A percentile compares a stretch with the other conserved stretches of the same genome.
These are phyloP conservation scores for Callocephalon fimbriatum DNA, from an alignment of 2,113 vertebrate species.

Conservation along the genomic window DNA sequence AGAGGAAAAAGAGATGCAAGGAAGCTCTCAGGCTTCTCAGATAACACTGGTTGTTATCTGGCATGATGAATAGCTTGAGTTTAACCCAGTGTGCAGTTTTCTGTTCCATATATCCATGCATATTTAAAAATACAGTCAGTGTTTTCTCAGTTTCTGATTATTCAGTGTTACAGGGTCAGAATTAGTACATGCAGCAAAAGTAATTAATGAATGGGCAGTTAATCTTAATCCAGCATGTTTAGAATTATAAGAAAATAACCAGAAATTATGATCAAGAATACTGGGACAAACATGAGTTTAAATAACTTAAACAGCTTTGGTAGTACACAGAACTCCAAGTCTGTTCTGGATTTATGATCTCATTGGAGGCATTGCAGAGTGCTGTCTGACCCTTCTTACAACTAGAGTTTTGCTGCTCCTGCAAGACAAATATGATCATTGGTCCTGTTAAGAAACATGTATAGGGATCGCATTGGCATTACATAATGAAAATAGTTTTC, in stretches of 20 bases:
- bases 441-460: background rate
- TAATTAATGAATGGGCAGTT: background rate
- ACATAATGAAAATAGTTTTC: background rate
- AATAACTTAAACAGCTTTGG: background rate
- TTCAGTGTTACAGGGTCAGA: background rate
- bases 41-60: background rate
- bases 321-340: background rate
- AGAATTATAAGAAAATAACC: background rate
- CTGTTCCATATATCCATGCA: background rate
- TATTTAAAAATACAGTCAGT: background rate
- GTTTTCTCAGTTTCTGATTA: background rate
- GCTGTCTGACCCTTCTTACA: background rate
- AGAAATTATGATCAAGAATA: background rate
- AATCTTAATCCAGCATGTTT: background rate
- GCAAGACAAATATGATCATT: background rate
- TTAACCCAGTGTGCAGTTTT: background rate
- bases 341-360: background rate
- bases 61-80: background rate
- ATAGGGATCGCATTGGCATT: background rate
- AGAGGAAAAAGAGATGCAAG: background rate
- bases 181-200: background rate
- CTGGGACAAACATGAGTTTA: background rate
- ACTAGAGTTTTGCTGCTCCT: background rate
- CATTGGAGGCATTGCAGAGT: background rate
- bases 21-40: background rate